Base-by-base conservation (phyloP, 1,140 invertebrate genomes). In the Ostrea denselamellosa region DNA sequence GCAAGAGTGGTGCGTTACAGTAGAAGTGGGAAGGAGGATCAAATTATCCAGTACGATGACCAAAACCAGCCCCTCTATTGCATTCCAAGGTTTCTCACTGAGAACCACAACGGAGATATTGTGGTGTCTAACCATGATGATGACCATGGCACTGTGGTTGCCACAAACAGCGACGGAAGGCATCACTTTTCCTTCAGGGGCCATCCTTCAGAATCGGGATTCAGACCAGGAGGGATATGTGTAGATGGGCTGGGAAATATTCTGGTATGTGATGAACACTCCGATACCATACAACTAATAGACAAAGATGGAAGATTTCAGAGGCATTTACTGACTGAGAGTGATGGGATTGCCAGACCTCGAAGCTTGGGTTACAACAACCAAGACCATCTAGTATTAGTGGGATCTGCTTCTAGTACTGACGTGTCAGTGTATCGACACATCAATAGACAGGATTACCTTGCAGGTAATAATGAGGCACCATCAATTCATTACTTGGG, bases 361-460 rank as follows among this genome's bases (percentile, higher is more conserved):
- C 22, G 68, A 0, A 28, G 68, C 28, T 9, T 77, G 25, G 28
- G 68, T 34, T 77, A 77, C 68, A 10, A 25, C 28, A 77, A 28
- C 28, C 12, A 77, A 25, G 28, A 77, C 68, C 68, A 77, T 8
- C 12, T 34, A 12, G 68, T 77, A 8, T 28, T 77, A 14, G 68
- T 77, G 8, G 22, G 28, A 8, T 77, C 68, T 4, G 9, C 68
- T 8, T 77, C 68, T 25, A 77, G 28, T 17, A 25, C 22, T 14
- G 10, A 77, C 9, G 25, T 77, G 8, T 9, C 28, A 28, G 68
- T 77, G 4, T 14, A 34, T 34, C 68, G 68, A 10, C 68, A 77
- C 28, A 22, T 77, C 12, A 77, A 77, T 25, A 77, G 68, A 25
- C 68, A 77, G 68, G 68, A 77, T 10, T 77, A 77, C 25, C 68